Percentiles rank a stretch among this genome's conserved stretches.
Conservation (phyloP, 2,888 invertebrate species). For the Steinernema carpocapsae region DNA sequence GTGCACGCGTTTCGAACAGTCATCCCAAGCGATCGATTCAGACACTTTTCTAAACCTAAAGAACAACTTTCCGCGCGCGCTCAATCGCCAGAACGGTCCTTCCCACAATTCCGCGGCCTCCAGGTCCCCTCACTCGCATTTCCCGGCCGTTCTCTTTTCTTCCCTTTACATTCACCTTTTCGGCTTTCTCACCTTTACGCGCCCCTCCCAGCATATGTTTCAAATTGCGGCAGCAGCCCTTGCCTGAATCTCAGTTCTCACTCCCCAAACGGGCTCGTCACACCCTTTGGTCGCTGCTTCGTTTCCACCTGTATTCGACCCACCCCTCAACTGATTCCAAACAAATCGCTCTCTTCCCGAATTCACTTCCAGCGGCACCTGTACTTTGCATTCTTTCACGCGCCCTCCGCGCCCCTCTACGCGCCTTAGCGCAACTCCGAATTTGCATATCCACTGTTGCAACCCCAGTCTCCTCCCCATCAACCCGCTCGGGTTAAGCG, state of each 20-base stretch:
- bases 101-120: not conserved
- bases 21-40: not conserved
- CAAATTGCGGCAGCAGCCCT: constrained; percentile 31
- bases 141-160: not conserved
- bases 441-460: constrained; percentile 30
- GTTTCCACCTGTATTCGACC: constrained; percentile 30
- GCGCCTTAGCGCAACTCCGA: not conserved
- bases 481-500: constrained; percentile 13
- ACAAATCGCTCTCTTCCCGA: constrained; percentile 19
- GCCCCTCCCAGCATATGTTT: constrained; percentile 32
- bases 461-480: constrained; percentile 16
- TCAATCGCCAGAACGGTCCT: not conserved
- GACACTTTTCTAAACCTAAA: not conserved
- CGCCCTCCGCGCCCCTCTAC: not conserved
- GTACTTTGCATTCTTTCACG: constrained; percentile 16
- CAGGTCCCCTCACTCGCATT: not conserved
- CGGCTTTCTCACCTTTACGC: too few relatives aligned
- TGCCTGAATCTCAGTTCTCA: constrained; percentile 20
- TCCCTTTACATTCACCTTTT: not conserved
- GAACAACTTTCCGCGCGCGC: not conserved
- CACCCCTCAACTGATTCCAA: constrained; percentile 30
- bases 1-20: too few relatives aligned
- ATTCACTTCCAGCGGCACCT: constrained; percentile 7
- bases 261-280: constrained; percentile 35
- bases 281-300: constrained; percentile 30